These are phyloP conservation scores for Gambelia wislizenii DNA, from an alignment of 2,797 vertebrate species.

Conservation along the genomic window DNA sequence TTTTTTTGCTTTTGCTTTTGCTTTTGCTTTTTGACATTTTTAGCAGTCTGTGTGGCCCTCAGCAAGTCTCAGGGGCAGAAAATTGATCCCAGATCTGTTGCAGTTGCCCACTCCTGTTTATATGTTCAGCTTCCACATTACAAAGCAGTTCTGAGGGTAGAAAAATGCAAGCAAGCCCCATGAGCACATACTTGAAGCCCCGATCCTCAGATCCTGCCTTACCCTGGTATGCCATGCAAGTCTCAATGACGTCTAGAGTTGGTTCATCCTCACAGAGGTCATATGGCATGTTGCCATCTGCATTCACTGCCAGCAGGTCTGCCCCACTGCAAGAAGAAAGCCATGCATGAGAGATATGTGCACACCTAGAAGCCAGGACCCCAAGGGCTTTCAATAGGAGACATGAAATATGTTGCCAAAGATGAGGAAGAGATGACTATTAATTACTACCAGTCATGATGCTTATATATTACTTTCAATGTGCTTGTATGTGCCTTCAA, in stretches of 20 bases:
- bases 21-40: too few relatives aligned
- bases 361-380: neutral
- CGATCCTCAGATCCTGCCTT: constrained; percentile 51
- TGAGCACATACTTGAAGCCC: constrained; percentile 25
- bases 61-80: too few relatives aligned
- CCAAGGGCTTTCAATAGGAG: neutral
- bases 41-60: too few relatives aligned
- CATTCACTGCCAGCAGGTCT: constrained; percentile 94
- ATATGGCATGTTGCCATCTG: constrained; percentile 98
- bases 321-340: constrained; percentile 84
- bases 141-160: neutral
- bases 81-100: too few relatives aligned
- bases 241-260: constrained; percentile 97
- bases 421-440: neutral
- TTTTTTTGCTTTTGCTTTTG: too few relatives aligned
- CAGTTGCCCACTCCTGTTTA: too few relatives aligned
- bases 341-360: neutral
- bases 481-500: too few relatives aligned
- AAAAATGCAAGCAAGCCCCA: constrained; percentile 29
- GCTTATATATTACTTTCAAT: too few relatives aligned
- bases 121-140: constrained; percentile 30
- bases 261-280: constrained; percentile 97
- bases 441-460: too few relatives aligned
- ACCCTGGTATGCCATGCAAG: constrained; percentile 97
- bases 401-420: neutral